Percentiles rank a stretch among this genome's conserved stretches.
Conservation (phyloP, 2,113 vertebrate genomes). For the Arvicanthis niloticus region DNA sequence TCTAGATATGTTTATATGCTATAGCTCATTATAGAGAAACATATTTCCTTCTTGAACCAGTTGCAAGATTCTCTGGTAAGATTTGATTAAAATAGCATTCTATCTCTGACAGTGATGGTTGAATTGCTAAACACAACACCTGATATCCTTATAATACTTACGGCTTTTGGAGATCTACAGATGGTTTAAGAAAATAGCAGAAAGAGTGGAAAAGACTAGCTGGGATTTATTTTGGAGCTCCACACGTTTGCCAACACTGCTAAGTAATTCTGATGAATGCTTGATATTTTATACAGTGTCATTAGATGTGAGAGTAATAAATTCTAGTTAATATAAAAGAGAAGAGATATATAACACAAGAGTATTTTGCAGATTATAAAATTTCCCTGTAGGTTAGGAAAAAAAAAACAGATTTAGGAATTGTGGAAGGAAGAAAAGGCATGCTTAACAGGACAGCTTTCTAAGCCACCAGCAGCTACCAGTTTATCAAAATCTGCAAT, state of each 20-base stretch:
- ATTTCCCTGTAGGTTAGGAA: not conserved
- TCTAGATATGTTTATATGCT: not conserved
- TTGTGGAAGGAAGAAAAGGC: not conserved
- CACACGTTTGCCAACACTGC: not conserved
- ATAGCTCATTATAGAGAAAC: not conserved
- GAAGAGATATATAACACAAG: not conserved
- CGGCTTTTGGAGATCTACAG: not conserved
- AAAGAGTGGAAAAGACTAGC: not conserved
- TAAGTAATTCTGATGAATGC: not conserved
- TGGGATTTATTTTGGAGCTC: not conserved
- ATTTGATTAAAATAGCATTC: slow-evolving; percentile 47
- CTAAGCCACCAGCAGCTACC: not conserved
- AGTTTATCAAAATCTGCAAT: not conserved
- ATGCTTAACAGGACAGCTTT: not conserved
- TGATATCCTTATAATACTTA: not conserved
- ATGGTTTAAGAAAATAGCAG: not conserved
- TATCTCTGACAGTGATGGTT: not conserved
- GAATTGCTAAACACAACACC: not conserved
- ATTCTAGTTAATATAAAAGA: not conserved
- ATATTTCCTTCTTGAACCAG: slow-evolving; percentile 43
- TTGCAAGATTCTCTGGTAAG: slow-evolving; percentile 8
- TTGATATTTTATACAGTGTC: not conserved
- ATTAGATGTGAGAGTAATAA: not conserved
- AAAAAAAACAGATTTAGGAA: not conserved
- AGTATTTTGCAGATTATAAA: not conserved